Conservation (phyloP, 2,797 vertebrate genomes). For the Acipenser ruthenus region DNA sequence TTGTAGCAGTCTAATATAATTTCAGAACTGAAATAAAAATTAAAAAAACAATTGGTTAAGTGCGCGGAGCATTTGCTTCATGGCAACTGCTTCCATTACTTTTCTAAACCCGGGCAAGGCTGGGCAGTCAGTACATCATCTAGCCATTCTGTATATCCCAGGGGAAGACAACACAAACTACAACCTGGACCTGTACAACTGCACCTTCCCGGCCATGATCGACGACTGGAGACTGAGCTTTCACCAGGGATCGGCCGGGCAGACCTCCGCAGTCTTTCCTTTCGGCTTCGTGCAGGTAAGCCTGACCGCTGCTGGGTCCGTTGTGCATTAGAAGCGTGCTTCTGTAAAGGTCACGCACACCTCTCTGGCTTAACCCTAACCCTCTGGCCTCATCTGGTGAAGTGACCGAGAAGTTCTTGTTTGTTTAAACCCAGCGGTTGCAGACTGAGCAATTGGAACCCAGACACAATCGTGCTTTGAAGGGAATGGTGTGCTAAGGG, state of each 20-base stretch:
- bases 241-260: slow-evolving; percentile 58
- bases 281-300: slow-evolving; percentile 89
- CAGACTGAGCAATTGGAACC: not conserved
- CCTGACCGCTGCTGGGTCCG: no score
- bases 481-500: no score
- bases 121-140: no score
- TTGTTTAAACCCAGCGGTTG: not conserved
- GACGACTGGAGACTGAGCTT: slow-evolving; percentile 79
- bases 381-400: no score
- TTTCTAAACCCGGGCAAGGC: no score
- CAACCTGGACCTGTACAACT: slow-evolving; percentile 69
- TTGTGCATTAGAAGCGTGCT: no score
- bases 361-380: not conserved
- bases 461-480: no score
- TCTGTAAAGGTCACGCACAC: not conserved
- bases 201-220: slow-evolving; percentile 80
- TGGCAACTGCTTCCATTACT: no score
- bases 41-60: not conserved
- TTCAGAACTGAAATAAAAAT: not conserved
- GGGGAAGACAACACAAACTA: slow-evolving; percentile 66
- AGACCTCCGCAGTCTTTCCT: slow-evolving; percentile 69
- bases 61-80: not conserved
- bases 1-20: not conserved
- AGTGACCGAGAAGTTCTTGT: not conserved
- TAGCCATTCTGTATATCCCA: slow-evolving; percentile 30